Evolutionary conservation across 2,113 vertebrate species (phyloP).

Genomic region (Macaca mulatta): DNA sequence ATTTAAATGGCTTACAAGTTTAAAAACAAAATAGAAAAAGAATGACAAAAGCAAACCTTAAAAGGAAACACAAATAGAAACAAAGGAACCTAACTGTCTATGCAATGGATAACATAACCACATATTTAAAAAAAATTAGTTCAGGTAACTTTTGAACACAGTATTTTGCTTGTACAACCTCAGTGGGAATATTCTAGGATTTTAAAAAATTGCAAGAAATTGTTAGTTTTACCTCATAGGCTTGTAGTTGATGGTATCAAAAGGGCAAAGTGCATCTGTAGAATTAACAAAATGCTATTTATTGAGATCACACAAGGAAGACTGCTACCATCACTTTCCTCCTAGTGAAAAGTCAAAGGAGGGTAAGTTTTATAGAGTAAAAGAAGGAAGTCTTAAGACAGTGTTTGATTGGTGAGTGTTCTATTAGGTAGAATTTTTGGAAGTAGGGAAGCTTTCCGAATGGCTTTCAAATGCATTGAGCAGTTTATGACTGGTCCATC

Average conservation of each 20-base stretch:
- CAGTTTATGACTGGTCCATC: neutral
- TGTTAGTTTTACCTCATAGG: neutral
- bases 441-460: neutral
- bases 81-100: neutral
- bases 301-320: too few relatives aligned
- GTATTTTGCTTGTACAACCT: neutral
- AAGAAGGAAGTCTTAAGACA: neutral
- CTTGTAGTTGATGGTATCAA: neutral
- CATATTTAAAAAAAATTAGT: neutral
- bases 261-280: neutral
- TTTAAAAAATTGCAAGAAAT: neutral
- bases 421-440: neutral
- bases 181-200: neutral
- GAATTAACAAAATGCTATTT: neutral
- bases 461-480: neutral
- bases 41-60: neutral
- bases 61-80: neutral
- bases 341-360: neutral
- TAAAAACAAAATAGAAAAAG: neutral
- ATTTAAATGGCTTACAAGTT: neutral
- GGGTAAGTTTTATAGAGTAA: neutral
- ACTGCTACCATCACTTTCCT: neutral
- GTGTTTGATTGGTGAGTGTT: neutral
- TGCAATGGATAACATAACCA: neutral
- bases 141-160: neutral